A percentile compares a stretch with the other conserved stretches of the same genome.
phyloP scores from a whole-genome alignment of 2,888 invertebrate species.

The Conchocele bisecta region DNA sequence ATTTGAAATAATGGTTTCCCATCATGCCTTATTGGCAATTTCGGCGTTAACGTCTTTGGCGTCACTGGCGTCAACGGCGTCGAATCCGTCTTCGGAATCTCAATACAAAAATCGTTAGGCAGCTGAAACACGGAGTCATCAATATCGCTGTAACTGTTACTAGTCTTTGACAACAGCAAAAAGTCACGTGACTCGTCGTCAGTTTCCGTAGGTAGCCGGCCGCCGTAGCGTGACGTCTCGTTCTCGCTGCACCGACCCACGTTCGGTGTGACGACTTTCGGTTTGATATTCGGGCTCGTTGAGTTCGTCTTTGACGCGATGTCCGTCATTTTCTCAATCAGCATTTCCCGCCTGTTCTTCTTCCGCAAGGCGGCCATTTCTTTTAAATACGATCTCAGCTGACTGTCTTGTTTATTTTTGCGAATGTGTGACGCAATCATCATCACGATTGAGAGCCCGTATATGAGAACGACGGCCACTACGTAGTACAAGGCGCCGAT shows the following conservation, averaged over 20 bases:
- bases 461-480: constrained; percentile 81
- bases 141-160: constrained; percentile 59
- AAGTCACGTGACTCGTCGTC: constrained; percentile 55
- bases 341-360: constrained; percentile 75
- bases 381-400: constrained; percentile 78
- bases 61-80: constrained; percentile 48
- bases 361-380: constrained; percentile 78
- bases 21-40: constrained; percentile 25
- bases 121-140: constrained; percentile 72
- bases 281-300: constrained; percentile 19
- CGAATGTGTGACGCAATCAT: constrained; percentile 82
- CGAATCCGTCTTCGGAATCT: constrained; percentile 38
- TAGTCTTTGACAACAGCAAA: constrained; percentile 52
- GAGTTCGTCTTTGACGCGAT: constrained; percentile 49
- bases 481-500: constrained; percentile 81
- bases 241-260: constrained; percentile 10
- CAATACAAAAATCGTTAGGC: constrained; percentile 56
- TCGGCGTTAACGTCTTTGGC: constrained; percentile 45
- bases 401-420: constrained; percentile 80
- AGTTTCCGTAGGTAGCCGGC: constrained; percentile 50
- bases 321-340: constrained; percentile 69
- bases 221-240: constrained; percentile 31
- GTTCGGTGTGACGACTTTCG: constrained; percentile 29
- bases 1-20: constrained; percentile 51
- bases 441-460: constrained; percentile 81